Evolutionary conservation across 2,797 vertebrate species (phyloP).

Genomic region (Mus spretus): DNA sequence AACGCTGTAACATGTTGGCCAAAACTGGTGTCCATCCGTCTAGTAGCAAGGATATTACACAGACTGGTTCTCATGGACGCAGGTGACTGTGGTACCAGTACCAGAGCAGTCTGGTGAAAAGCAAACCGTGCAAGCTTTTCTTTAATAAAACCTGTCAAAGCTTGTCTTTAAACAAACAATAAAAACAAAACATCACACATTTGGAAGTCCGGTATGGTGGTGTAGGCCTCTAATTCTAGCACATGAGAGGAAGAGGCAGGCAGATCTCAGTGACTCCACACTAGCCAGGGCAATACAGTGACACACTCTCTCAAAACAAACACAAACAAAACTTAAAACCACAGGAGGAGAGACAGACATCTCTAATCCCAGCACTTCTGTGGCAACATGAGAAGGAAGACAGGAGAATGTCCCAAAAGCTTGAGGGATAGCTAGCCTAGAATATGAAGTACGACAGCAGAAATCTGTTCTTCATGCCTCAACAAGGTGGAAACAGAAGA

Average conservation of each 20-base stretch:
- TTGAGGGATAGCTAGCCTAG: not conserved
- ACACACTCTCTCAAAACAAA: not conserved
- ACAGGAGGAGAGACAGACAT: not conserved
- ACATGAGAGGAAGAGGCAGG: not conserved
- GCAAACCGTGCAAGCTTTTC: not conserved
- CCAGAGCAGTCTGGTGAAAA: not conserved
- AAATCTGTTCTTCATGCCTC: not conserved
- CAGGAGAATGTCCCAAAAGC: not conserved
- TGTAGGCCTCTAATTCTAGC: not conserved
- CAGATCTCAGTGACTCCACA: not conserved
- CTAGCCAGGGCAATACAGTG: not conserved
- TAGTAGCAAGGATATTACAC: not conserved
- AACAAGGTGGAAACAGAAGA: not conserved
- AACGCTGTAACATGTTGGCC: not conserved
- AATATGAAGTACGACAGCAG: not conserved
- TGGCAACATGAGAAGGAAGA: not conserved
- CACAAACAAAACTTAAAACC: not conserved
- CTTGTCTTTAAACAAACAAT: not conserved
- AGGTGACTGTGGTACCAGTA: no score
- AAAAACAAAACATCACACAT: not conserved
- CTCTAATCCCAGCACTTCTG: not conserved
- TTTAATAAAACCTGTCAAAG: not conserved
- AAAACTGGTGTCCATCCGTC: not conserved
- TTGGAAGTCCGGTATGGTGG: not conserved
- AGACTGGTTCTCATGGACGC: no score